Base-by-base conservation (phyloP, 2,113 vertebrate species). In the Prionailurus viverrinus region DNA sequence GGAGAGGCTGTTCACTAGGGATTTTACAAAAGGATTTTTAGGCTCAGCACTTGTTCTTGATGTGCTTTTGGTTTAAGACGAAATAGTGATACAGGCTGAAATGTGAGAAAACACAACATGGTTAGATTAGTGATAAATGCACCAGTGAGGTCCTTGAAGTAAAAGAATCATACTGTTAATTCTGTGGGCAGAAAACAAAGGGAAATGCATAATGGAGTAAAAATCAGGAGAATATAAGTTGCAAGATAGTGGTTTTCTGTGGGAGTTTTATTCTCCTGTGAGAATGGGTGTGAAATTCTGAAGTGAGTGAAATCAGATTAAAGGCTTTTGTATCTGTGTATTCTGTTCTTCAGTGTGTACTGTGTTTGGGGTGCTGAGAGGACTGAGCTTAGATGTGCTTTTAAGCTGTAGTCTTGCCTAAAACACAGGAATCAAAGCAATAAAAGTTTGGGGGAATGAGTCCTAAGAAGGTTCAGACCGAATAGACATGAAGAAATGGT, bases 381-480 rank as follows among this genome's bases (percentile, higher is more conserved):
- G 25, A 45, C 31, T 95, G 71, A 91, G 51, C 14, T 69, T 61
- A n/a, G 16, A 33, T 84, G 1, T 94, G 33, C 63, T 93, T 84
- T 91, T 69, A 89, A 96, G 55, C 6, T 93, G 4, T 78, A 65
- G 21, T 97, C 89, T 84, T 95, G 63, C 69, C 65, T 89, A 33
- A 45, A 94, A 78, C 90, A 63, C 7, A 96, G 29, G 39, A 95
- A 76, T 71, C 66, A 94, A 94, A 97, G 61, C 23, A 89, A 51
- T 95, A 29, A 65, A 89, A 74, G 21, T 68, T 85, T 55, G 36
- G 53, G 23, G 66, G 83, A 94, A 84, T 61, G 13, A 33, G 4
- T 89, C 65, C 25, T 89, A 45, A 61, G 36, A 76, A 89, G 71
- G 23, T 74, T 76, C 81, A 96, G 94, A 83, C 31, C 76, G 90